Percentiles rank a stretch among this genome's conserved stretches.
Evolutionary conservation across 2,113 vertebrate species (phyloP).

Genomic region (Ctenodactylus gundi): DNA sequence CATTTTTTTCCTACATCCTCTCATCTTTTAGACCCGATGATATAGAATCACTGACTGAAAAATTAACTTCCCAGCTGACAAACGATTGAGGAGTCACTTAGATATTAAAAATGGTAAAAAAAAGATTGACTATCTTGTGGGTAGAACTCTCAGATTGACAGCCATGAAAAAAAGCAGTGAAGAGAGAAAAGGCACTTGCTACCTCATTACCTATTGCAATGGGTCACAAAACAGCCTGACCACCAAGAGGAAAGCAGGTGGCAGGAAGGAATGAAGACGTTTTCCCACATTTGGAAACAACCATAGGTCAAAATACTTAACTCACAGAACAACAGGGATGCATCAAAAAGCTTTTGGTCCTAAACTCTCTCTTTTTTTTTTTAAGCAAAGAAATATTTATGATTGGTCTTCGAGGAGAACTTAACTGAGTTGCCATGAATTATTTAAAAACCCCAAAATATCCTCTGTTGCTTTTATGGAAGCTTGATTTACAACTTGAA

Average conservation of each 20-base stretch:
- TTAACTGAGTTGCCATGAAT: slow-evolving; percentile 80
- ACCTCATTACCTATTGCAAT: slow-evolving; percentile 15
- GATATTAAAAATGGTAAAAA: slow-evolving; percentile 27
- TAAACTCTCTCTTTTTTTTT: slow-evolving; percentile 61
- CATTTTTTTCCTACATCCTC: slow-evolving; percentile 14
- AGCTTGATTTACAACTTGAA: slow-evolving; percentile 82
- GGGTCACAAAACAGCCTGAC: slow-evolving; percentile 21
- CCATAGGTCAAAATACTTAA: neutral
- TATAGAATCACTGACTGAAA: slow-evolving; percentile 51
- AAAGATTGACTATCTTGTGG: neutral
- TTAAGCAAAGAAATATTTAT: slow-evolving; percentile 71
- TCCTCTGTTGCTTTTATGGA: slow-evolving; percentile 72
- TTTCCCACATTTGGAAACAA: slow-evolving; percentile 35
- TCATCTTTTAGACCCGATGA: slow-evolving; percentile 45
- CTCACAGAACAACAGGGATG: neutral
- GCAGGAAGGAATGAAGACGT: slow-evolving; percentile 7
- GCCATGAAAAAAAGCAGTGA: slow-evolving; percentile 30
- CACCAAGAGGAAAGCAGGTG: neutral
- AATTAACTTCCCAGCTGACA: slow-evolving; percentile 20
- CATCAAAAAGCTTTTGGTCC: slow-evolving; percentile 48
- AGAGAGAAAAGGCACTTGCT: neutral
- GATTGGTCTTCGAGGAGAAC: slow-evolving; percentile 57
- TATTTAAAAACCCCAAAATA: slow-evolving; percentile 81
- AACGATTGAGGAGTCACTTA: neutral
- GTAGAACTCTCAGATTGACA: neutral